Conservation (phyloP, 2,113 vertebrate genomes). For the Lethenteron reissneri region DNA sequence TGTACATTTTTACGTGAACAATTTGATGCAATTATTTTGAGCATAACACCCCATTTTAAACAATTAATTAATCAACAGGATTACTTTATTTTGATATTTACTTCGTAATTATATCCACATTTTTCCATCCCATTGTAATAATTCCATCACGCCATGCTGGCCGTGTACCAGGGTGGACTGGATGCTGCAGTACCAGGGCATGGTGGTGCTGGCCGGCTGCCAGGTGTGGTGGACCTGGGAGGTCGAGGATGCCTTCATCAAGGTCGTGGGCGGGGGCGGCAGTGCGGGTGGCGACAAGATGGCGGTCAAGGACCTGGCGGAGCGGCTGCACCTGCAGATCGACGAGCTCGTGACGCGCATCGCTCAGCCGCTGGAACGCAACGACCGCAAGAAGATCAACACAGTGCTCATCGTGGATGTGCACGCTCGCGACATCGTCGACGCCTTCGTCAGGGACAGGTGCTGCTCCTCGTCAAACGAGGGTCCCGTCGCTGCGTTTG, state of each 20-base stretch:
- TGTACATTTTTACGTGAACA: no score
- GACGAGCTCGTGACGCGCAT: slow-evolving; percentile 59
- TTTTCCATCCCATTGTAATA: not conserved
- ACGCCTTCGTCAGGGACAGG: slow-evolving; percentile 55
- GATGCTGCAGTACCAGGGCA: slow-evolving; percentile 80
- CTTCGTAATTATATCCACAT: no score
- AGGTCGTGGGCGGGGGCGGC: slow-evolving; percentile 19
- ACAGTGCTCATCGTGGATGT: slow-evolving; percentile 86
- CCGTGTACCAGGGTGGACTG: slow-evolving; percentile 31
- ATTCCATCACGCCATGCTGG: not conserved
- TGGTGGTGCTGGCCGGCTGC: slow-evolving; percentile 73
- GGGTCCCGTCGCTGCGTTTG: no score
- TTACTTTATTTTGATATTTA: no score
- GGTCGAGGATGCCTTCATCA: slow-evolving; percentile 61
- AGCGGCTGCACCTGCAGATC: slow-evolving; percentile 63
- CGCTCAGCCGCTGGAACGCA: slow-evolving; percentile 36
- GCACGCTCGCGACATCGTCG: slow-evolving; percentile 76
- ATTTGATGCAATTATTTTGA: no score
- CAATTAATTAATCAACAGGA: no score
- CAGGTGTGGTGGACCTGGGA: slow-evolving; percentile 99
- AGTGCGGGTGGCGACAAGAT: slow-evolving; percentile 36
- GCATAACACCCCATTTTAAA: no score
- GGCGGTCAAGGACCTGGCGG: slow-evolving; percentile 50
- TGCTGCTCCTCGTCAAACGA: slow-evolving; percentile 12
- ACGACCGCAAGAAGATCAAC: slow-evolving; percentile 70